Base-by-base conservation (phyloP, 1,140 invertebrate genomes). In the Heterodera schachtii region DNA sequence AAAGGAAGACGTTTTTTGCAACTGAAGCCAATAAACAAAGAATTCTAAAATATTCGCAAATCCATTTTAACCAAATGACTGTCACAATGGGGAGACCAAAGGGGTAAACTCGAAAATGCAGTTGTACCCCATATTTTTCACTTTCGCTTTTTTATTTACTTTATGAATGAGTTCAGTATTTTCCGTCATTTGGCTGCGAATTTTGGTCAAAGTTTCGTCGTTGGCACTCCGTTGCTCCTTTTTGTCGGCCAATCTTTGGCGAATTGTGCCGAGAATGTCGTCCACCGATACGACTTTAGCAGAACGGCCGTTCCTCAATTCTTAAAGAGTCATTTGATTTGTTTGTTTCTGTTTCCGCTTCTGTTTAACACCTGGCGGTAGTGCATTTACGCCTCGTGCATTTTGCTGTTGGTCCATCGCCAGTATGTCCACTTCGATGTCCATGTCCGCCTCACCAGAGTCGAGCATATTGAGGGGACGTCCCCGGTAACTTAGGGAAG, bases 381-480 rank as follows among this genome's bases (percentile, higher is more conserved):
- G 43, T 52, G 75, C 57, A 57, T 3, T 76, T 1, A 9, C 75
- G 13, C 41, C 2, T 44, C 66, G 57, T 1, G 49, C 64, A 80
- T 31, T 49, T 41, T 82, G 49, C 31, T 64, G 64, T 43, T 80
- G 52, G 19, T 60, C 69, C 13, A 86, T 57, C 19, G 83, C 49
- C 31, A 87, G 81, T n/a, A 86, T 81, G 69, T 87, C 86, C 77
- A 84, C 81, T 19, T 87, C 86, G 60, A 86, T 73, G 67, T 84
- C 84, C 19, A 83, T 85, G 47, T 82, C 60, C 8, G 47, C 46
- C 75, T 69, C 81, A 11, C 76, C 47, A 8, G 21, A 31, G 11
- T 79, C 69, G n/a, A 49, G 13, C 5, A 13, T 16, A 19, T 21
- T 16, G 7, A 81, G 79, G 46, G 19, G n/a, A n/a, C 44, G 82